Evolutionary conservation across 2,113 vertebrate species (phyloP), one percentile per base, ranked within the genome.

Genomic region (Prionailurus bengalensis): DNA sequence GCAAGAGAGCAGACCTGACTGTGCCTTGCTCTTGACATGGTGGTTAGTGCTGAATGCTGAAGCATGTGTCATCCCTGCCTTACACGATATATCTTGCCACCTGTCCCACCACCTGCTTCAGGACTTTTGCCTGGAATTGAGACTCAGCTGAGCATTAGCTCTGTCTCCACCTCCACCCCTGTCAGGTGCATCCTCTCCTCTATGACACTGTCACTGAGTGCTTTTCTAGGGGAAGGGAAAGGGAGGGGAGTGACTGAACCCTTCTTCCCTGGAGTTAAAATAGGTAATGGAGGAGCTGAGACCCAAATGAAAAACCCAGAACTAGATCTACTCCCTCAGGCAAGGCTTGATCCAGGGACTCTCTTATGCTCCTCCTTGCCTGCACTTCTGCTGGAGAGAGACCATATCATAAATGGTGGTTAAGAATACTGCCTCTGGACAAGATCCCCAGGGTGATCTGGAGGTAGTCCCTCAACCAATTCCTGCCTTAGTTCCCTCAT

Each of bases 261-360:
- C 15, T 45, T 91, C 17, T 76, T 97, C 88, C 63, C 90, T 65
- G 33, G 48, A 66, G 15, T 61, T 97, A 36, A 95, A 85, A 31
- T 82, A n/a, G 51, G 4, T 48, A 27, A 19, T 23, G 39, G 39
- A 74, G 3, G 61, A 14, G 6, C 48, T 82, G 73, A 89, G 53
- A 53, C 13, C 27, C 17, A 81, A 33, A 23, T 31, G 8, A 93
- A 71, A 79, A 84, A 31, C 19, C 39, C 15, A 70, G 68, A 53
- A 23, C n/a, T 45, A 8, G 13, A 66, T 68, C 19, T 65, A 21
- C 45, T 86, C 33, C 31, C 74, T 94, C 73, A 86, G 92, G 53
- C 33, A 89, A 95, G 11, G 31, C 78, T 88, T 61, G 65, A 88
- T 70, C 74, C 33, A 36, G 68, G 70, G 55, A 31, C 48, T 36